These are phyloP conservation scores for Corvus cornix DNA, from an alignment of 2,113 vertebrate species.

Conservation along the genomic window DNA sequence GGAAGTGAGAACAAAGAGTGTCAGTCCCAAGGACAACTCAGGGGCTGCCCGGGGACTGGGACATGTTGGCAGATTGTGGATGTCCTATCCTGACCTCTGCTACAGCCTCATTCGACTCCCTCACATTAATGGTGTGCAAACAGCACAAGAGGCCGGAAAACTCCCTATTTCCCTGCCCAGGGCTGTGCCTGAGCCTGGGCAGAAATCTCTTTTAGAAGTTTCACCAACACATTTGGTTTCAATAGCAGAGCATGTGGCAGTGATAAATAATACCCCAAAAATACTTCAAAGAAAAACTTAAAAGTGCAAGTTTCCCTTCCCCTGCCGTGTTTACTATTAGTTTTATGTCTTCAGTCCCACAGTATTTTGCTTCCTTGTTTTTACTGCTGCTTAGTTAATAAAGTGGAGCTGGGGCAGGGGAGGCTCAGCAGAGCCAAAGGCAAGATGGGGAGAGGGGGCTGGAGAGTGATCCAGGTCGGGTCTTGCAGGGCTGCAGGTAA, in stretches of 20 bases:
- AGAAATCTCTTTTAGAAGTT: conserved; percentile 48
- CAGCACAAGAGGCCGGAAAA: background rate
- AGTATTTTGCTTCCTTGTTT: conserved; percentile 70
- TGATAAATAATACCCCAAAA: conserved; percentile 73
- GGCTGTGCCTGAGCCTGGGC: conserved; percentile 10
- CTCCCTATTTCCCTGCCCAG: background rate
- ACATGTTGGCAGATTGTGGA: background rate
- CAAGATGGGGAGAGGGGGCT: background rate
- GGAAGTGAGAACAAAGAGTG: conserved; percentile 21
- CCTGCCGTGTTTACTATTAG: conserved; percentile 71
- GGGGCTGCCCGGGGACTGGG: background rate
- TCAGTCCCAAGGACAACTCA: background rate
- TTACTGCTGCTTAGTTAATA: conserved; percentile 71
- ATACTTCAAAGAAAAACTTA: conserved; percentile 81
- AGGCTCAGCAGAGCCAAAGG: conserved; percentile 36
- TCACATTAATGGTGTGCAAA: background rate
- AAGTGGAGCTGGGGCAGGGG: background rate
- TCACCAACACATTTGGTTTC: conserved; percentile 72
- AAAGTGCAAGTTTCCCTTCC: conserved; percentile 69
- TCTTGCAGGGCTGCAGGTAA: background rate
- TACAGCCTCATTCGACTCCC: background rate
- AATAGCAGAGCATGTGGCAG: conserved; percentile 75
- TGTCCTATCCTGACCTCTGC: conserved; percentile 47
- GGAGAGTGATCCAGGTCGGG: background rate
- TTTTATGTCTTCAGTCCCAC: conserved; percentile 61